Evolutionary conservation across 2,113 vertebrate species (phyloP).

Genomic region (Neopipo cinnamomea): DNA sequence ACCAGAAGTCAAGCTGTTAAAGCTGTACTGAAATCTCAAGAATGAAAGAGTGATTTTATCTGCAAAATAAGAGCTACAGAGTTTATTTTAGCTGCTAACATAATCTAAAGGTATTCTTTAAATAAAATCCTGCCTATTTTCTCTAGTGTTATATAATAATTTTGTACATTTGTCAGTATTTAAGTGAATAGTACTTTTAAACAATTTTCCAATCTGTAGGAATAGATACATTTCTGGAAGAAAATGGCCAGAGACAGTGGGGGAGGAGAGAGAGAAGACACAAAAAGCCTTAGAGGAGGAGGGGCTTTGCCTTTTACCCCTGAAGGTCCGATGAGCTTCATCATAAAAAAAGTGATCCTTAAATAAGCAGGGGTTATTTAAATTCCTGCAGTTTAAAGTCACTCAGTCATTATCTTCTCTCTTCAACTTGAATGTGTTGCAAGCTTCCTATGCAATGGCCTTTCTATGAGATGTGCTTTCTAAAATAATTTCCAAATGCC

Average conservation of each 20-base stretch:
- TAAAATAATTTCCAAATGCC: not conserved
- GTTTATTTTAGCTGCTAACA: not conserved
- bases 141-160: not conserved
- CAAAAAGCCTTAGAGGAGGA: too few relatives aligned
- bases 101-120: not conserved
- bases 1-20: not conserved
- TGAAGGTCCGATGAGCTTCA: too few relatives aligned
- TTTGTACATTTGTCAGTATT: not conserved
- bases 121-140: not conserved
- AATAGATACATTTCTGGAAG: too few relatives aligned
- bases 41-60: not conserved
- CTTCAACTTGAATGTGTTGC: not conserved
- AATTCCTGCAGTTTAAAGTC: not conserved
- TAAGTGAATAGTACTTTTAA: not conserved
- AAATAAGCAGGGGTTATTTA: not conserved
- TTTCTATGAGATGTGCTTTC: not conserved
- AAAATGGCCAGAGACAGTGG: too few relatives aligned
- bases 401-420: not conserved
- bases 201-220: not conserved
- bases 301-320: too few relatives aligned
- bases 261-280: too few relatives aligned
- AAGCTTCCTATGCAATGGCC: not conserved
- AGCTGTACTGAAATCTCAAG: not conserved
- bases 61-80: not conserved
- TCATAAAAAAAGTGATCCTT: too few relatives aligned